Percentiles rank a stretch among this genome's conserved stretches.
phyloP scores from a whole-genome alignment of 1,140 invertebrate species.

The Pseudomyrmex sp. region DNA sequence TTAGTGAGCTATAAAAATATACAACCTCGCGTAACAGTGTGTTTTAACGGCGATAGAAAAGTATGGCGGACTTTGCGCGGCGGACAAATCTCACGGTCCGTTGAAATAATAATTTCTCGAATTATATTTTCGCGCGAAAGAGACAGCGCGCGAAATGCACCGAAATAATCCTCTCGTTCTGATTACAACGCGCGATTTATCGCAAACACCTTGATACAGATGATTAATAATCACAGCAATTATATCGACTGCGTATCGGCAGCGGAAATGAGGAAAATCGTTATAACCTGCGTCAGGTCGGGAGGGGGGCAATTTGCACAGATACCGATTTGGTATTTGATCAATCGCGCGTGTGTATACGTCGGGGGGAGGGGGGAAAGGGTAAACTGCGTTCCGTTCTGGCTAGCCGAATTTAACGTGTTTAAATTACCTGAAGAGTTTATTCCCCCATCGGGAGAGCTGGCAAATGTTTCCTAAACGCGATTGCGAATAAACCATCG shows the following conservation, averaged over 20 bases:
- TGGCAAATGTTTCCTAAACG: constrained; percentile 27
- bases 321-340: constrained; percentile 31
- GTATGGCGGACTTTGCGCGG: constrained; percentile 32
- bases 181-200: neutral
- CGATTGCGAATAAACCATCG: constrained; percentile 10
- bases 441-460: neutral
- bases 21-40: constrained; percentile 26
- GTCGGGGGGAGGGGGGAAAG: no score
- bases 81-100: constrained; percentile 39
- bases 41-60: constrained; percentile 43
- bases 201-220: neutral
- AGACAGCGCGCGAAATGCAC: neutral
- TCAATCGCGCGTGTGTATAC: constrained; percentile 28
- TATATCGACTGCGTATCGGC: neutral
- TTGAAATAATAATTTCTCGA: constrained; percentile 31
- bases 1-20: constrained; percentile 63
- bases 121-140: neutral
- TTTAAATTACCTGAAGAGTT: constrained; percentile 8
- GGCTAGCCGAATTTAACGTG: constrained; percentile 13
- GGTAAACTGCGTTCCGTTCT: constrained; percentile 32
- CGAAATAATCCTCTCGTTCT: neutral
- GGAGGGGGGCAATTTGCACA: neutral
- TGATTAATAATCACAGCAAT: constrained; percentile 15
- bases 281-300: neutral
- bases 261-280: constrained; percentile 15